Evolutionary conservation across 2,888 invertebrate species (phyloP).

Genomic region (Epicampocera succincta): DNA sequence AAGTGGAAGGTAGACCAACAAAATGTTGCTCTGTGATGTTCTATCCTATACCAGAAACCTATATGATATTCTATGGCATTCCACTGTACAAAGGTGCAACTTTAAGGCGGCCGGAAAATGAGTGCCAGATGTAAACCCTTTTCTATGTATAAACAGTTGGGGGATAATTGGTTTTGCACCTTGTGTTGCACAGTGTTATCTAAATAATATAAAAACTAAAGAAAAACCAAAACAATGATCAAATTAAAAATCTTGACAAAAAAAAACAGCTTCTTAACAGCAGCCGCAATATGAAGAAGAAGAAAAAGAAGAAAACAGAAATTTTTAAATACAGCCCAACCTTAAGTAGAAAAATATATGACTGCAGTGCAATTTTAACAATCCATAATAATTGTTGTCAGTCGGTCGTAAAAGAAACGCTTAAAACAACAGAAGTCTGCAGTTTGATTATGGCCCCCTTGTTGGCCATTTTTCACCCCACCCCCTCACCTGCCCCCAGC

Average conservation of each 20-base stretch:
- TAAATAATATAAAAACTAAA: slow-evolving; percentile 69
- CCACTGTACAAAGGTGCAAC: too few relatives aligned
- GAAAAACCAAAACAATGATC: slow-evolving; percentile 55
- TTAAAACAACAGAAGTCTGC: slow-evolving; percentile 48
- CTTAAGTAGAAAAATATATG: slow-evolving; percentile 72
- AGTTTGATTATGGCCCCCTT: slow-evolving; percentile 33
- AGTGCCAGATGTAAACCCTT: too few relatives aligned
- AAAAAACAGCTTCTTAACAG: slow-evolving; percentile 59
- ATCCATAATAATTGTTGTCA: slow-evolving; percentile 38
- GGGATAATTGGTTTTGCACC: too few relatives aligned
- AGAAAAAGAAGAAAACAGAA: slow-evolving; percentile 4
- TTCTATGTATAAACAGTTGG: too few relatives aligned
- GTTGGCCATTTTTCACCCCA: slow-evolving; percentile 44
- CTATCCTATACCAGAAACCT: too few relatives aligned
- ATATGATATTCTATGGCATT: too few relatives aligned
- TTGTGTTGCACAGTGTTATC: slow-evolving; percentile 60
- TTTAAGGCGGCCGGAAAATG: too few relatives aligned
- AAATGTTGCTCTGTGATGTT: too few relatives aligned
- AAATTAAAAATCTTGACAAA: slow-evolving; percentile 74
- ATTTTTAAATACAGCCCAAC: slow-evolving; percentile 61
- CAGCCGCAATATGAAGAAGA: not conserved
- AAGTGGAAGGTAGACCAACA: too few relatives aligned
- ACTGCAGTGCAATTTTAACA: slow-evolving; percentile 61
- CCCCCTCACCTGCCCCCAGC: too few relatives aligned
- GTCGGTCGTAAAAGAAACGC: not conserved